Evolutionary conservation across 2,113 vertebrate genomes (phyloP), one percentile per base, ranked within the genome.

Genomic region (Zosterops lateralis): DNA sequence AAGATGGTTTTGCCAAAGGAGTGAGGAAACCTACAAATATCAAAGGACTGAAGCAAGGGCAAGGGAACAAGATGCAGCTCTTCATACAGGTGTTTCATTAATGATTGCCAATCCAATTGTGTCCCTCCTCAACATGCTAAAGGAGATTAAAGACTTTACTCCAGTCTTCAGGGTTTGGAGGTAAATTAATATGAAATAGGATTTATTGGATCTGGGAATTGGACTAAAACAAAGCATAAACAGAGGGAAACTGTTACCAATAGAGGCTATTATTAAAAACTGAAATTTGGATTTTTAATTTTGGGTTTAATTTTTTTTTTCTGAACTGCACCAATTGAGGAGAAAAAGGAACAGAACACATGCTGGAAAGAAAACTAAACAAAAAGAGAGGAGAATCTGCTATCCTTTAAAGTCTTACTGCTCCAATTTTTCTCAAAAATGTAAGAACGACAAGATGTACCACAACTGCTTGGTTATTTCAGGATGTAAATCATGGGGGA

Each of bases 111-210:
- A 90, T 75, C 32, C 76, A 93, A 79, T 93, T 92, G 83, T 56
- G 44, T 64, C 72, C 47, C 51, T 86, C 25, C 9, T 78, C 68
- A 90, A 70, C 0, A 0, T 92, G 90, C 57, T 87, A 84, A 82
- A 94, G 76, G 64, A 95, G 92, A 96, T 96, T 95, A 96, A 94
- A 90, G 77, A 91, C 88, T 93, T 96, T 40, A 61, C 15, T 36
- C 31, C 8, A 71, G 84, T 80, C 89, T 92, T 93, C 17, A 51
- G 91, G 78, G 45, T 80, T 82, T 87, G 80, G 53, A 92, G 75
- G 60, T 66, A 94, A 95, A 90, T 93, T 94, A 95, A 73, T 17
- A 13, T 38, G 42, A 76, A 92, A 72, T 29, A 76, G 5, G 32
- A 78, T 36, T 92, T 74, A 72, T 2, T 87, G 24, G n/a, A 80